phyloP scores from a whole-genome alignment of 2,797 vertebrate species.

The Cirrhinus mrigala region DNA sequence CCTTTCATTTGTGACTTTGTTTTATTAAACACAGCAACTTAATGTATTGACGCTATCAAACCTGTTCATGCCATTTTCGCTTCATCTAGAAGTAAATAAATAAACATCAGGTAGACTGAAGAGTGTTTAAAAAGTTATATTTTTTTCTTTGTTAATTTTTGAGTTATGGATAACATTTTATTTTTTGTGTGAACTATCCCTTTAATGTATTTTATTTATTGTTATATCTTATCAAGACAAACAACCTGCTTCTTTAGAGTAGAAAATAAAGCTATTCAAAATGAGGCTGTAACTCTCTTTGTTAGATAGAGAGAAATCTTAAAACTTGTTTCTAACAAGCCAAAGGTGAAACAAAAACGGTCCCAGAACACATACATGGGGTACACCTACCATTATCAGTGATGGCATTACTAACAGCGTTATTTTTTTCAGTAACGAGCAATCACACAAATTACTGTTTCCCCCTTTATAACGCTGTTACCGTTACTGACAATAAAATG shows the following conservation, averaged over 20 bases:
- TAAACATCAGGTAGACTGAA: not conserved
- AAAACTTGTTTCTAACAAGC: not conserved
- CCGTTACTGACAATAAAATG: no score
- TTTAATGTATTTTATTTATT: no score
- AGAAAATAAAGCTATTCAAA: not conserved
- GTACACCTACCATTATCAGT: not conserved
- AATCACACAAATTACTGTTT: no score
- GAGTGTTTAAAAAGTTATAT: not conserved
- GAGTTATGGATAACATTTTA: no score
- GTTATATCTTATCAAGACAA: no score
- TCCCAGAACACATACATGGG: not conserved
- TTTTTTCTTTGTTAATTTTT: no score
- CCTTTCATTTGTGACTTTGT: constrained; percentile 22
- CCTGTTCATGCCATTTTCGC: not conserved
- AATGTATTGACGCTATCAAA: not conserved
- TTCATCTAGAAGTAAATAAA: not conserved
- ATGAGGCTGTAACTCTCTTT: not conserved
- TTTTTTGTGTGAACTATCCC: no score
- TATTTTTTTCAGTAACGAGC: no score
- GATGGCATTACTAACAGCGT: no score
- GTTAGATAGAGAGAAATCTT: not conserved
- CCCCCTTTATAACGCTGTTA: no score
- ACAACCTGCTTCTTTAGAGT: not conserved
- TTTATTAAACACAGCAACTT: constrained; percentile 17
- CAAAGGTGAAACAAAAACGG: not conserved